phyloP scores from a whole-genome alignment of 2,888 invertebrate species.

The Drosophila putrida region DNA sequence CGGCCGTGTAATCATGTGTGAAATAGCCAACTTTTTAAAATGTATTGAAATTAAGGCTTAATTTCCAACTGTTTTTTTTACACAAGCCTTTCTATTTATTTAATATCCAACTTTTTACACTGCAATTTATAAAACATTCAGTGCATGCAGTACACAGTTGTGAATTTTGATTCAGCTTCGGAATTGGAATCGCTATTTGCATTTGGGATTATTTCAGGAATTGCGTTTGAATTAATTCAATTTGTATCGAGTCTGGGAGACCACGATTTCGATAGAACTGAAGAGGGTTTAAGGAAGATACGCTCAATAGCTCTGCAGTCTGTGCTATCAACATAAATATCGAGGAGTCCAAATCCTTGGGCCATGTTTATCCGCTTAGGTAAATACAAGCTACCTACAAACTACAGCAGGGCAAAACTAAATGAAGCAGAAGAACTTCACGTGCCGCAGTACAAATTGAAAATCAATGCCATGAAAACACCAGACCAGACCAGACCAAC shows the following conservation, averaged over 20 bases:
- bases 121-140: not conserved
- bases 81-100: not conserved
- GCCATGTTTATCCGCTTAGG: slow-evolving; percentile 66
- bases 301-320: slow-evolving; percentile 35
- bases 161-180: slow-evolving; percentile 10
- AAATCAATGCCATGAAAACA: slow-evolving; percentile 67
- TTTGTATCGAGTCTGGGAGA: slow-evolving; percentile 34
- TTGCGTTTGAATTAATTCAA: slow-evolving; percentile 63
- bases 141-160: too few relatives aligned
- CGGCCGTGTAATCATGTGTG: slow-evolving; percentile 19
- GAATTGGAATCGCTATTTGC: slow-evolving; percentile 9
- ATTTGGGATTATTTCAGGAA: slow-evolving; percentile 17
- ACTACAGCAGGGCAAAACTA: slow-evolving; percentile 29
- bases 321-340: slow-evolving; percentile 49
- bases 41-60: slow-evolving; percentile 17
- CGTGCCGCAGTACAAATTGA: slow-evolving; percentile 75
- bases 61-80: not conserved
- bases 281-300: slow-evolving; percentile 1
- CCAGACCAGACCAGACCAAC: slow-evolving; percentile 17
- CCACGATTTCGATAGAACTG: not conserved
- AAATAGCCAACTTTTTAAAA: slow-evolving; percentile 21
- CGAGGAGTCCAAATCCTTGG: slow-evolving; percentile 15
- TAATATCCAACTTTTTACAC: not conserved
- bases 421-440: slow-evolving; percentile 76
- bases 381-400: slow-evolving; percentile 48